Conservation (phyloP, 2,113 vertebrate genomes). For the Pangasianodon hypophthalmus region DNA sequence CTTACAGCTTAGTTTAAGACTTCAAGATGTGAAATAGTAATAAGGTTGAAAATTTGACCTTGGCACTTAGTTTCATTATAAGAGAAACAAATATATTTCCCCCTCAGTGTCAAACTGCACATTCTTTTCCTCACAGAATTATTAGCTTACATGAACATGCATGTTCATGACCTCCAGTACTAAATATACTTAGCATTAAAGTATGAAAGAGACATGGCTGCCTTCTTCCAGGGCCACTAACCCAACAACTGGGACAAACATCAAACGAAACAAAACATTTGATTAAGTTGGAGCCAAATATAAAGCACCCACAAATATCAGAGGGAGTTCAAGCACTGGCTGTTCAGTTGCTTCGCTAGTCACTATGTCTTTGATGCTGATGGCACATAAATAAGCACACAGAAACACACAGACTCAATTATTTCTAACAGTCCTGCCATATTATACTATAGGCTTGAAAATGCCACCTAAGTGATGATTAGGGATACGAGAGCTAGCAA, state of each 20-base stretch:
- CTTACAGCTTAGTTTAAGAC: not conserved
- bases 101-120: not conserved
- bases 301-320: conserved; percentile 29
- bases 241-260: not conserved
- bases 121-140: not conserved
- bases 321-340: not conserved
- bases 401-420: not conserved
- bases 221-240: not conserved
- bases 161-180: not conserved
- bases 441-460: not conserved
- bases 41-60: not conserved
- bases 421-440: not conserved
- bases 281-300: not conserved
- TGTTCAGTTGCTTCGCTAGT: conserved; percentile 13
- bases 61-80: not conserved
- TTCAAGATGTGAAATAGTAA: not conserved
- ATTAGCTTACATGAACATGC: not conserved
- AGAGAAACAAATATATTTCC: not conserved
- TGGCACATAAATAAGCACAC: not conserved
- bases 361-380: not conserved
- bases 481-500: not conserved
- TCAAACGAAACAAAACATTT: not conserved
- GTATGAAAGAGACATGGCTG: not conserved
- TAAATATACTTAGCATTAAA: not conserved
- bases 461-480: conserved; percentile 10